A percentile compares a stretch with the other conserved stretches of the same genome.
Evolutionary conservation across 2,888 invertebrate species (phyloP).

Genomic region (Eupithecia subumbrata): DNA sequence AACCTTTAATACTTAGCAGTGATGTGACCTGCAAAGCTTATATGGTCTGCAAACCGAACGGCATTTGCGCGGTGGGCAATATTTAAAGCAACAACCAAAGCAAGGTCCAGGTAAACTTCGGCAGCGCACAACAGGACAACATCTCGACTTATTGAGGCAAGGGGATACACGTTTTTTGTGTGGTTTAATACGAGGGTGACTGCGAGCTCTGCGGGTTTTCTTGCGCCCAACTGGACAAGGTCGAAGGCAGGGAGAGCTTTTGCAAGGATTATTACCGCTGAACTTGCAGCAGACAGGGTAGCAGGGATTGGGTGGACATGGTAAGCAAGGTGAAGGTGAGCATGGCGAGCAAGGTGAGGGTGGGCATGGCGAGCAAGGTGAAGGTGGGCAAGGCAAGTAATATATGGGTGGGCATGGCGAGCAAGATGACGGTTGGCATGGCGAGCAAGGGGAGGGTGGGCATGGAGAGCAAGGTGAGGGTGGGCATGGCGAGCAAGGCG

Average conservation of each 20-base stretch:
- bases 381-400: not conserved
- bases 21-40: too few relatives aligned
- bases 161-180: conserved; percentile 67
- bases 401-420: conserved; percentile 1
- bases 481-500: conserved; percentile 11
- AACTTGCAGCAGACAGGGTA: conserved; percentile 32
- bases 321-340: conserved; percentile 35
- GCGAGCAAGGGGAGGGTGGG: conserved; percentile 34
- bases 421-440: conserved; percentile 12
- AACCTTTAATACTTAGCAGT: conserved; percentile 44
- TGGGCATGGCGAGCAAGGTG: conserved; percentile 28
- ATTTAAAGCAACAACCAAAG: conserved; percentile 49
- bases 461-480: conserved; percentile 25
- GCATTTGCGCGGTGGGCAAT: conserved; percentile 57
- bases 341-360: conserved; percentile 34
- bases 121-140: conserved; percentile 66
- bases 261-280: conserved; percentile 56
- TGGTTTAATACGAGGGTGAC: conserved; percentile 64
- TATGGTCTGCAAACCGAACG: conserved; percentile 43
- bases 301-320: conserved; percentile 33
- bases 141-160: conserved; percentile 64
- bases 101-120: conserved; percentile 66
- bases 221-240: conserved; percentile 67
- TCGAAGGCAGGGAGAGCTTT: conserved; percentile 65
- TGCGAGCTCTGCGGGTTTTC: conserved; percentile 57